Evolutionary conservation across 2,113 vertebrate species (phyloP).

Genomic region (Phaetusa simplex): DNA sequence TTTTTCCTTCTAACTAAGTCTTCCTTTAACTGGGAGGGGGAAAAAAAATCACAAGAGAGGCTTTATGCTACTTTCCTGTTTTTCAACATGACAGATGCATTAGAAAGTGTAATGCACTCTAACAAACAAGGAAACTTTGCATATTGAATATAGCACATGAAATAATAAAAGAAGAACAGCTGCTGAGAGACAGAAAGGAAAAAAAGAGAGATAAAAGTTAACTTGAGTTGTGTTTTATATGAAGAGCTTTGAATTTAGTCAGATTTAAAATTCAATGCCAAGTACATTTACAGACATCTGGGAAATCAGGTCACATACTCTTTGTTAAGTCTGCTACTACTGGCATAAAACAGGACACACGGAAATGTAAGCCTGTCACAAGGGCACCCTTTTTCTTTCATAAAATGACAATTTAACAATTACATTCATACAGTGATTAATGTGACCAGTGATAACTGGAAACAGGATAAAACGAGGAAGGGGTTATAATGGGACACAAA

Average conservation of each 20-base stretch:
- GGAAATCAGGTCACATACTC: conserved; percentile 57
- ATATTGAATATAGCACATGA: conserved; percentile 64
- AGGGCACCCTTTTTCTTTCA: conserved; percentile 10
- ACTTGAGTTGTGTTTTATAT: conserved; percentile 47
- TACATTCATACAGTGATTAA: background rate
- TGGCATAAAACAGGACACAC: background rate
- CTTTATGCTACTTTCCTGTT: conserved; percentile 61
- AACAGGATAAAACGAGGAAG: background rate
- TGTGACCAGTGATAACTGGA: background rate
- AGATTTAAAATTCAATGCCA: conserved; percentile 58
- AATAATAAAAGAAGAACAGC: conserved; percentile 70
- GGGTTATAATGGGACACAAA: background rate
- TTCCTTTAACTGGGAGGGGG: background rate
- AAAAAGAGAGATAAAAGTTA: conserved; percentile 60
- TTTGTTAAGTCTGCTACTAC: conserved; percentile 35
- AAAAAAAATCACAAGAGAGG: conserved; percentile 14
- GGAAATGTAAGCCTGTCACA: conserved; percentile 25
- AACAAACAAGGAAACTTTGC: conserved; percentile 61
- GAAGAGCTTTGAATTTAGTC: conserved; percentile 52
- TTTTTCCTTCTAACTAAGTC: background rate
- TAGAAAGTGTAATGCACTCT: conserved; percentile 67
- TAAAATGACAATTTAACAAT: conserved; percentile 10
- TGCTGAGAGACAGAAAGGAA: conserved; percentile 42
- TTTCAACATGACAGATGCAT: conserved; percentile 62
- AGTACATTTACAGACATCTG: conserved; percentile 49